Evolutionary conservation across 2,888 invertebrate species (phyloP).

Genomic region (Cantharis flavilabris): DNA sequence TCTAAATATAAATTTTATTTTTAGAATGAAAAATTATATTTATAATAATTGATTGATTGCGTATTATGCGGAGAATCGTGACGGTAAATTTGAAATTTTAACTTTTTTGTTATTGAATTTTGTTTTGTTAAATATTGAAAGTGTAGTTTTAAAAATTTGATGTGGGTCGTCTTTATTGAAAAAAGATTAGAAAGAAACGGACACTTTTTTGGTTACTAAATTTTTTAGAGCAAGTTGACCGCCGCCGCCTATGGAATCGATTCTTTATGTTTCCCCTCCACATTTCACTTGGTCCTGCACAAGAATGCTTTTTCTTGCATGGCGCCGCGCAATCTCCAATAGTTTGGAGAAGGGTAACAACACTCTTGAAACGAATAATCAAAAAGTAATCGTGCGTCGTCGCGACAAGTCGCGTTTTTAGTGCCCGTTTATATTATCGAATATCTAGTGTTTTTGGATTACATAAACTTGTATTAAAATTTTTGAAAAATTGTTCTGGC

Average conservation of each 20-base stretch:
- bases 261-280: constrained; percentile 32
- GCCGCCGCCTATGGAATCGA: constrained; percentile 31
- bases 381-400: constrained; percentile 49
- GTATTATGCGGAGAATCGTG: background rate
- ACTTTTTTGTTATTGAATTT: background rate
- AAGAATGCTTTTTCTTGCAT: constrained; percentile 35
- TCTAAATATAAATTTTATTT: background rate
- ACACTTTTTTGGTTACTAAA: constrained; percentile 12
- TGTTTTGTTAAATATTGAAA: background rate
- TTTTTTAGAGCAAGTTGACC: constrained; percentile 16
- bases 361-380: constrained; percentile 47
- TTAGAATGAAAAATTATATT: background rate
- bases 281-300: constrained; percentile 30
- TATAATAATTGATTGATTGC: background rate
- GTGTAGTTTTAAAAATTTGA: background rate
- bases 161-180: background rate
- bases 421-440: constrained; percentile 34
- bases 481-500: constrained; percentile 15
- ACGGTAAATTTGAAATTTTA: background rate
- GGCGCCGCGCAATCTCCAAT: constrained; percentile 49
- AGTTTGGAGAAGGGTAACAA: constrained; percentile 30
- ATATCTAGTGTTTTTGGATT: constrained; percentile 26
- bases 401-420: constrained; percentile 43
- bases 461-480: constrained; percentile 16
- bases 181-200: background rate